Base-by-base conservation (phyloP, 2,888 invertebrate genomes). In the Caenorhabditis zanzibari region DNA sequence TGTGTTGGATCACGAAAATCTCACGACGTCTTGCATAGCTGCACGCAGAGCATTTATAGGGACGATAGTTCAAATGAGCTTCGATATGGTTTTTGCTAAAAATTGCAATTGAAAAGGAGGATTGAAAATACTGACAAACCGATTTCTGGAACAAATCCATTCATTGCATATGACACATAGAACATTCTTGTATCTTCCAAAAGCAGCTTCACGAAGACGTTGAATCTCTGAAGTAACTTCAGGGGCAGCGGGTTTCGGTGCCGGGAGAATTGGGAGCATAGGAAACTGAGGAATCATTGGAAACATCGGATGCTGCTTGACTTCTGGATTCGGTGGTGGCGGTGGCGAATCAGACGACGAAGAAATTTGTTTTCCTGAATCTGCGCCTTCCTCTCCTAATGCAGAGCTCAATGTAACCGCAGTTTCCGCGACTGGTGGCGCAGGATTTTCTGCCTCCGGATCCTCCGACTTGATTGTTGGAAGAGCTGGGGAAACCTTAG, bases 61-160 rank as follows among this genome's bases (percentile, higher is more conserved):
- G 82, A 12, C 82, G 82, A 41, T 82, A 82, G 68, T 77, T 69
- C 26, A 82, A 52, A 56, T 82, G 82, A 14, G 82, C 68, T 56
- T 82, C 77, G 28, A 82, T 77, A 63, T 82, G 82, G 26, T 77
- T 77, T 22, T 82, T 82, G 12, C 82, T 82, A 61, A 24, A 80
- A 64, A 12, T 41, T 16, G 12, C 1, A 9, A 4, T 44, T 61
- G 14, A 16, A 24, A 22, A 52, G n/a, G 19, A 0, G 0, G 0
- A 10, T 22, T 10, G n/a, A 44, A 9, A 3, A 12, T 16, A 19
- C n/a, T 19, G 7, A 66, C 64, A 19, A 6, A 82, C 82, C 82
- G 77, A 77, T 82, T 82, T 68, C 77, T 72, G n/a, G 77, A 66
- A 35, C 82, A 82, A 63, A 82, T 74, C 82, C 82, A 82, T 22